phyloP scores from a whole-genome alignment of 2,888 invertebrate genomes.

The Stenotaenia linearis region DNA sequence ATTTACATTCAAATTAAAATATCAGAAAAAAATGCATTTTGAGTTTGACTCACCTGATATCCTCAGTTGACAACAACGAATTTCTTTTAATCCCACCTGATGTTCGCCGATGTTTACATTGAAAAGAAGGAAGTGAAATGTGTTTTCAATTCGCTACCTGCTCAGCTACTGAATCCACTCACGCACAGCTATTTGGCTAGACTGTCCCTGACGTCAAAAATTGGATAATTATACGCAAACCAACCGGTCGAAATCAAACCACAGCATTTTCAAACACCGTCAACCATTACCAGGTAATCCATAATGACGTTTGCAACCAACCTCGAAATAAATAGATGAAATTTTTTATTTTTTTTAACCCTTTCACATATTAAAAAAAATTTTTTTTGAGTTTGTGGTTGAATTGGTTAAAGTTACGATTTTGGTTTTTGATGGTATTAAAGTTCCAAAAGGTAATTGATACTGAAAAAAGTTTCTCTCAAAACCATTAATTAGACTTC shows the following conservation, averaged over 20 bases:
- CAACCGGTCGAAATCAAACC: background rate
- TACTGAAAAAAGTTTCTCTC: background rate
- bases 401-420: background rate
- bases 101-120: background rate
- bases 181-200: background rate
- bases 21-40: background rate
- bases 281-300: background rate
- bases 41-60: background rate
- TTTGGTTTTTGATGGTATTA: background rate
- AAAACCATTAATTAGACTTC: background rate
- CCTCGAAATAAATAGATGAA: background rate
- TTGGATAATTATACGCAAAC: background rate
- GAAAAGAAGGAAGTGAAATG: background rate
- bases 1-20: too few species aligned
- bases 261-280: background rate
- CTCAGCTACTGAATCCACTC: conserved; percentile 16
- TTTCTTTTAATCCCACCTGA: background rate
- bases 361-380: too few species aligned
- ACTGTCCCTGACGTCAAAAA: background rate
- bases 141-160: conserved; percentile 10
- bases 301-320: background rate
- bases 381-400: too few species aligned
- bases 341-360: too few species aligned
- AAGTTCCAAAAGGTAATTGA: background rate
- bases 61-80: background rate